phyloP scores from a whole-genome alignment of 2,888 invertebrate genomes.

The Schizaphis graminum region DNA sequence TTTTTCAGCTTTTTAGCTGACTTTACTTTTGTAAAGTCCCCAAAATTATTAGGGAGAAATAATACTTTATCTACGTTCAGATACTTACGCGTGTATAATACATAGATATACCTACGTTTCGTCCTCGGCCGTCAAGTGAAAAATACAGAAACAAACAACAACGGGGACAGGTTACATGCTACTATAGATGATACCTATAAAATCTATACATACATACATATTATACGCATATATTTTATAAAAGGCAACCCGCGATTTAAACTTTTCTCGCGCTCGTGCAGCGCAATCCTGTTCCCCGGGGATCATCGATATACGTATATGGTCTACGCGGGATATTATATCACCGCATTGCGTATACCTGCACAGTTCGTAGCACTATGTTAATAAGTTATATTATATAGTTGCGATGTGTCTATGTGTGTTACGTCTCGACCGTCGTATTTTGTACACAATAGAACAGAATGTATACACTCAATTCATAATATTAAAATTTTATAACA shows the following conservation, averaged over 20 bases:
- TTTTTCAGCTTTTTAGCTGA: neutral
- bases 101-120: neutral
- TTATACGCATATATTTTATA: neutral
- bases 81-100: neutral
- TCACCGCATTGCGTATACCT: slow-evolving; percentile 44
- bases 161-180: neutral
- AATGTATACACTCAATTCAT: neutral
- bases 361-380: slow-evolving; percentile 23
- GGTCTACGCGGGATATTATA: slow-evolving; percentile 8
- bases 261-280: slow-evolving; percentile 12
- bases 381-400: neutral
- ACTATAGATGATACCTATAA: neutral
- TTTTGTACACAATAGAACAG: neutral
- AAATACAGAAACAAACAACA: neutral
- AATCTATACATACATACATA: neutral
- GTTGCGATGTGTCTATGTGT: neutral
- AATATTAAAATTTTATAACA: neutral
- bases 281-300: neutral
- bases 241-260: neutral
- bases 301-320: slow-evolving; percentile 4
- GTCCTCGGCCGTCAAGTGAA: neutral
- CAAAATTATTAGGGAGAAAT: neutral
- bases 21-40: too few species aligned
- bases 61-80: neutral
- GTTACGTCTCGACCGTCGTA: too few species aligned